Percentiles rank a stretch among this genome's conserved stretches.
phyloP scores from a whole-genome alignment of 1,140 invertebrate genomes.

The Dinothrombium tinctorium region DNA sequence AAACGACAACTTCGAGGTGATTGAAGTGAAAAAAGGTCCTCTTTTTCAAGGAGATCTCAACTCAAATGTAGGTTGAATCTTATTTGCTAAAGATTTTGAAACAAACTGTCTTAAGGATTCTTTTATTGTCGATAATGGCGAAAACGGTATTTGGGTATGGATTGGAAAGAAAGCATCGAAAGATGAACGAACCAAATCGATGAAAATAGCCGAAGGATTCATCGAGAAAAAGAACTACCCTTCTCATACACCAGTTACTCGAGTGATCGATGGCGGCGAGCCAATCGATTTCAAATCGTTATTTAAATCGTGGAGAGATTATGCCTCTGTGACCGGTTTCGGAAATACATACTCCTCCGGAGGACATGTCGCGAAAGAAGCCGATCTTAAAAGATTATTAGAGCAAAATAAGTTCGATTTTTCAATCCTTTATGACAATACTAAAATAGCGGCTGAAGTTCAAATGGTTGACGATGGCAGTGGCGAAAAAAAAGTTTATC shows the following conservation, averaged over 20 bases:
- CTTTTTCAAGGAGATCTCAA: slow-evolving; percentile 49
- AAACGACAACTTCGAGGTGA: slow-evolving; percentile 53
- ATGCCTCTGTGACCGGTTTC: slow-evolving; percentile 17
- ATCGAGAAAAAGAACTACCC: slow-evolving; percentile 64
- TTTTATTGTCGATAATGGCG: slow-evolving; percentile 61
- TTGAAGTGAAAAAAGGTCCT: slow-evolving; percentile 61
- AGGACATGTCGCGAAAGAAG: background rate
- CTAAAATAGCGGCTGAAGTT: slow-evolving; percentile 39
- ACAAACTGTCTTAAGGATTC: slow-evolving; percentile 34
- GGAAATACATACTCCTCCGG: background rate
- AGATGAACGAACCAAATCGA: slow-evolving; percentile 45
- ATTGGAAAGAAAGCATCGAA: slow-evolving; percentile 43
- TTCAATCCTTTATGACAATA: slow-evolving; percentile 32
- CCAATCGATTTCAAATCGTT: slow-evolving; percentile 61
- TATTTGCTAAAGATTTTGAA: too few species aligned
- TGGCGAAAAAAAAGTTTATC: slow-evolving; percentile 38
- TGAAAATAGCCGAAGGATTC: slow-evolving; percentile 65
- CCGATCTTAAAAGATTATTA: background rate
- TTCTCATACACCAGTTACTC: slow-evolving; percentile 41
- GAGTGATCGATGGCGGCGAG: slow-evolving; percentile 53
- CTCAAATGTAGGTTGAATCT: slow-evolving; percentile 41
- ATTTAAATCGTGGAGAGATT: slow-evolving; percentile 45
- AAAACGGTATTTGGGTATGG: slow-evolving; percentile 68
- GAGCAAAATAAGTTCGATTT: slow-evolving; percentile 41
- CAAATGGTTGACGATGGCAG: slow-evolving; percentile 71